Evolutionary conservation across 1,140 invertebrate genomes (phyloP).

Genomic region (Papilio aristodemus): DNA sequence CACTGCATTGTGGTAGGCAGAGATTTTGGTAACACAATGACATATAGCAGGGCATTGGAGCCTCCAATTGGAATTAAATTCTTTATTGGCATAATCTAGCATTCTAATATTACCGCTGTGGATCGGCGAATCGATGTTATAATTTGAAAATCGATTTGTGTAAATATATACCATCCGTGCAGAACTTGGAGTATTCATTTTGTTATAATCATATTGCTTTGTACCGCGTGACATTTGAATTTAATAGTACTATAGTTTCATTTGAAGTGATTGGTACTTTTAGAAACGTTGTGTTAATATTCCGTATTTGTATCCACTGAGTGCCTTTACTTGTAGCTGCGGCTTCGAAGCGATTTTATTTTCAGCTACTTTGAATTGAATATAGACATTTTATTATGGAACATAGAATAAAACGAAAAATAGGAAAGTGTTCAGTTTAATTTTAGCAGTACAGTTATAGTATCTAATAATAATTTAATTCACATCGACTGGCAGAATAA

Average conservation of each 20-base stretch:
- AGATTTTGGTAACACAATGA: no score
- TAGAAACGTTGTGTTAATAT: slow-evolving; percentile 2
- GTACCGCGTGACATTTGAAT: neutral
- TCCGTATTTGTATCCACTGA: neutral
- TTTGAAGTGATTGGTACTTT: neutral
- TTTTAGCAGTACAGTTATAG: no score
- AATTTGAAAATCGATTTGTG: no score
- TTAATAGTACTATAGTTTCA: neutral
- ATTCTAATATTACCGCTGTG: no score
- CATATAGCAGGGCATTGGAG: no score
- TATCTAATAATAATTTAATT: no score
- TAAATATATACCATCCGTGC: neutral
- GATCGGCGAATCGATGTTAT: no score
- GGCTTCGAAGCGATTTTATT: slow-evolving; percentile 1
- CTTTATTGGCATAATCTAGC: no score
- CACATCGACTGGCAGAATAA: no score
- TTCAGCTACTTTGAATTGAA: neutral
- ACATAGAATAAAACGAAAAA: neutral
- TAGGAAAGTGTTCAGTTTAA: neutral
- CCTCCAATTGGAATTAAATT: no score
- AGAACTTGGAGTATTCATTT: neutral
- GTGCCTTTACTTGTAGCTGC: slow-evolving; percentile 17
- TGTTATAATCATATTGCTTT: neutral
- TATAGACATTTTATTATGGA: neutral
- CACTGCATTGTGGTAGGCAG: no score